A percentile compares a stretch with the other conserved stretches of the same genome.
phyloP scores from a whole-genome alignment of 2,797 vertebrate species.

The Microcaecilia unicolor region DNA sequence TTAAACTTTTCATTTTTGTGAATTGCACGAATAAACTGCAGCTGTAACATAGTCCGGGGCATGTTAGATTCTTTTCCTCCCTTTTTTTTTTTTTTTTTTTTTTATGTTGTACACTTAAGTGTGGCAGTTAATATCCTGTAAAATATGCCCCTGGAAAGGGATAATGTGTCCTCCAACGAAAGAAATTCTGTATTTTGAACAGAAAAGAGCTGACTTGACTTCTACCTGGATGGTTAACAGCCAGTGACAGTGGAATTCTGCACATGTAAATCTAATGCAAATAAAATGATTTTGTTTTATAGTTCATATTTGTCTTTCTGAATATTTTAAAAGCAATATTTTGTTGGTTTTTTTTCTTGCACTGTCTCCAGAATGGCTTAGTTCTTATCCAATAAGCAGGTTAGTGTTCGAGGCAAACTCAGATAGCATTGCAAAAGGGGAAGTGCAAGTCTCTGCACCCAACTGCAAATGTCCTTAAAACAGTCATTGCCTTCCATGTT shows the following conservation, averaged over 20 bases:
- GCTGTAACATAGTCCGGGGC: no score
- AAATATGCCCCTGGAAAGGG: slow-evolving; percentile 56
- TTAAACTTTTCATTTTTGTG: no score
- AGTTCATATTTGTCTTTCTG: slow-evolving; percentile 55
- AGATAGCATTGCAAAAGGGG: slow-evolving; percentile 31
- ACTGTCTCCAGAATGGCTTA: slow-evolving; percentile 51
- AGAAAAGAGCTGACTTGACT: slow-evolving; percentile 44
- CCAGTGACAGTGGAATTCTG: slow-evolving; percentile 51
- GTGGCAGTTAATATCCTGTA: slow-evolving; percentile 22
- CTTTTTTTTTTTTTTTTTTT: not conserved
- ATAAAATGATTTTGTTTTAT: slow-evolving; percentile 57
- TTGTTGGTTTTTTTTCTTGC: slow-evolving; percentile 54
- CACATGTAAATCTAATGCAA: slow-evolving; percentile 61
- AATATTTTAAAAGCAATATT: slow-evolving; percentile 60
- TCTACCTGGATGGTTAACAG: slow-evolving; percentile 37
- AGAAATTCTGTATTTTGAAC: slow-evolving; percentile 30
- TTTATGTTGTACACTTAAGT: no score
- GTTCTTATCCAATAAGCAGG: slow-evolving; percentile 31
- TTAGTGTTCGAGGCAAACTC: slow-evolving; percentile 46
- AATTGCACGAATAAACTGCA: no score
- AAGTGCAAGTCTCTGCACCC: slow-evolving; percentile 37
- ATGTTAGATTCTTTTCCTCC: no score
- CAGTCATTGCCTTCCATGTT: slow-evolving; percentile 57
- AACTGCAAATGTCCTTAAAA: slow-evolving; percentile 43
- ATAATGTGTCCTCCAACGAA: slow-evolving; percentile 44